These are phyloP conservation scores for Pterostichus madidus DNA, from an alignment of 2,888 invertebrate genomes.

Conservation along the genomic window DNA sequence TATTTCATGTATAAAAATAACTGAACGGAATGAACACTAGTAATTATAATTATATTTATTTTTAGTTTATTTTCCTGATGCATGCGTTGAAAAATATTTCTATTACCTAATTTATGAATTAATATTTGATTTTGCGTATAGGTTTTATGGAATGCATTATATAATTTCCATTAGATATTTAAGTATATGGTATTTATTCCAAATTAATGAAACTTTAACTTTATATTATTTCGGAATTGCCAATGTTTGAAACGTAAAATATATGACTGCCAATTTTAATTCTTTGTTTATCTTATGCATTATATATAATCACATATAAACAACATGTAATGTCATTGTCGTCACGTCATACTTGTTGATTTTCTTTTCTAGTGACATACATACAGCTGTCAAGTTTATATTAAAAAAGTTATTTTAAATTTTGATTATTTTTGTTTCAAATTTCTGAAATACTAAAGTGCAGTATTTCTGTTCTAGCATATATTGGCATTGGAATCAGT, in stretches of 20 bases:
- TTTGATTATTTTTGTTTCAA: constrained; percentile 25
- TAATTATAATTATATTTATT: constrained; percentile 52
- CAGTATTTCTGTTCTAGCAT: constrained; percentile 5
- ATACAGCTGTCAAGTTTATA: too few species aligned
- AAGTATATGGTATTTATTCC: not conserved
- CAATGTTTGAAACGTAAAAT: too few species aligned
- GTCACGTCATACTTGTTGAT: not conserved
- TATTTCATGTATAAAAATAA: constrained; percentile 55
- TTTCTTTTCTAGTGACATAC: not conserved
- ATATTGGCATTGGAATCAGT: constrained; percentile 18
- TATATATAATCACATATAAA: too few species aligned
- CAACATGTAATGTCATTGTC: too few species aligned
- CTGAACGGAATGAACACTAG: constrained; percentile 33
- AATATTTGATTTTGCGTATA: too few species aligned
- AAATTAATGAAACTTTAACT: not conserved
- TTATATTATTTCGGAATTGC: too few species aligned
- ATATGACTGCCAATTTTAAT: too few species aligned
- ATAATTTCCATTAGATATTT: not conserved
- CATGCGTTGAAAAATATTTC: constrained; percentile 33
- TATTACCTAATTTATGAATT: constrained; percentile 18
- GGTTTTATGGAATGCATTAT: too few species aligned
- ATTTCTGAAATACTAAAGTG: constrained; percentile 17
- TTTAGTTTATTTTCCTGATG: constrained; percentile 48
- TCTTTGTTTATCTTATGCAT: too few species aligned
- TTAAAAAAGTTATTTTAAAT: not conserved